Evolutionary conservation across 2,797 vertebrate genomes (phyloP).

Genomic region (Halcyon chelicuti): DNA sequence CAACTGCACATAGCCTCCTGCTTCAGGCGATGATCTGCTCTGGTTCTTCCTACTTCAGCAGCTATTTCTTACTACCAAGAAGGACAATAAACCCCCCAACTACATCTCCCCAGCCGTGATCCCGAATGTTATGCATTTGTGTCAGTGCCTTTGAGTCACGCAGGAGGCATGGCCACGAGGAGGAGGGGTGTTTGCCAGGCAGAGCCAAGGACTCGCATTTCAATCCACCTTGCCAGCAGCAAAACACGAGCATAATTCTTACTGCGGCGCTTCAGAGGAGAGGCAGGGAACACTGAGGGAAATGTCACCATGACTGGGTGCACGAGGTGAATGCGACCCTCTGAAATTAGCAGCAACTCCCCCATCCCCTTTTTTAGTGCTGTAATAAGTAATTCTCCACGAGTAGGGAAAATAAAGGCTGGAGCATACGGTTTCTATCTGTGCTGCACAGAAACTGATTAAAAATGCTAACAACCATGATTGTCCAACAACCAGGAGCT

Average conservation of each 20-base stretch:
- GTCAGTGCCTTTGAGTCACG: background rate
- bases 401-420: conserved; percentile 75
- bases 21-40: conserved; percentile 69
- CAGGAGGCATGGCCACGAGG: background rate
- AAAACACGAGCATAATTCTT: background rate
- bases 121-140: background rate
- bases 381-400: conserved; percentile 66
- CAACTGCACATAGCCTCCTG: conserved; percentile 54
- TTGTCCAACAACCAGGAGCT: conserved; percentile 83
- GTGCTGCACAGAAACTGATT: conserved; percentile 81
- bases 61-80: conserved; percentile 48
- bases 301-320: background rate
- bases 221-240: conserved; percentile 44
- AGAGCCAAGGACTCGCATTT: background rate
- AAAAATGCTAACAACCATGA: conserved; percentile 86
- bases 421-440: conserved; percentile 84
- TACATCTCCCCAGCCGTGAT: conserved; percentile 1
- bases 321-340: background rate
- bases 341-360: conserved; percentile 21
- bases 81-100: conserved; percentile 46
- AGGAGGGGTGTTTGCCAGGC: background rate
- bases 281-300: background rate
- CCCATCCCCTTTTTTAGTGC: conserved; percentile 18
- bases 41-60: conserved; percentile 60
- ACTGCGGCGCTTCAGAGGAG: background rate